These are phyloP conservation scores for Murina feae DNA, from an alignment of 2,113 vertebrate species.

Conservation along the genomic window DNA sequence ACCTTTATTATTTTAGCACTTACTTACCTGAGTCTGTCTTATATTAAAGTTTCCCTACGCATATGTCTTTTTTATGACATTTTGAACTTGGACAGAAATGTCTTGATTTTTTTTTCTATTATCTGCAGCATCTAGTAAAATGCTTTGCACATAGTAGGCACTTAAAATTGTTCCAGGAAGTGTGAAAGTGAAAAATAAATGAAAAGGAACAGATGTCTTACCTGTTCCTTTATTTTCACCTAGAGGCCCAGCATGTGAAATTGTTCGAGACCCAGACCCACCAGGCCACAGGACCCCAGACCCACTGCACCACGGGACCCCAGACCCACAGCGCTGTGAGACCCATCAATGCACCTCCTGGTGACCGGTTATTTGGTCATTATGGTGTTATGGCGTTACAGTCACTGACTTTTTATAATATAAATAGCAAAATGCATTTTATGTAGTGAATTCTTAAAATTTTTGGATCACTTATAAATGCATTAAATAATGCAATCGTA, in stretches of 20 bases:
- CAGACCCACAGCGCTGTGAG: too few relatives aligned
- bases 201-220: not conserved
- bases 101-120: constrained; percentile 9
- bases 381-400: too few relatives aligned
- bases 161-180: not conserved
- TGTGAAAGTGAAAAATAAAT: not conserved
- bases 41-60: constrained; percentile 43
- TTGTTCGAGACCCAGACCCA: too few relatives aligned
- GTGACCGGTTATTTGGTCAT: too few relatives aligned
- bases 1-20: constrained; percentile 73
- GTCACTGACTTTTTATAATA: too few relatives aligned
- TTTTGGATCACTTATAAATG: constrained; percentile 17
- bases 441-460: constrained; percentile 1
- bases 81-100: constrained; percentile 26
- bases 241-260: too few relatives aligned
- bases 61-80: constrained; percentile 33
- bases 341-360: too few relatives aligned
- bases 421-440: not conserved
- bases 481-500: constrained; percentile 31
- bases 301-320: too few relatives aligned
- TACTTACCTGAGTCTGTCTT: constrained; percentile 70
- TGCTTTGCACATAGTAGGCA: not conserved
- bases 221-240: constrained; percentile 15
- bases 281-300: too few relatives aligned
- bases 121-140: not conserved